Percentiles rank a stretch among this genome's conserved stretches.
phyloP scores from a whole-genome alignment of 2,888 invertebrate species.

The Dasysyrphus tricinctus region DNA sequence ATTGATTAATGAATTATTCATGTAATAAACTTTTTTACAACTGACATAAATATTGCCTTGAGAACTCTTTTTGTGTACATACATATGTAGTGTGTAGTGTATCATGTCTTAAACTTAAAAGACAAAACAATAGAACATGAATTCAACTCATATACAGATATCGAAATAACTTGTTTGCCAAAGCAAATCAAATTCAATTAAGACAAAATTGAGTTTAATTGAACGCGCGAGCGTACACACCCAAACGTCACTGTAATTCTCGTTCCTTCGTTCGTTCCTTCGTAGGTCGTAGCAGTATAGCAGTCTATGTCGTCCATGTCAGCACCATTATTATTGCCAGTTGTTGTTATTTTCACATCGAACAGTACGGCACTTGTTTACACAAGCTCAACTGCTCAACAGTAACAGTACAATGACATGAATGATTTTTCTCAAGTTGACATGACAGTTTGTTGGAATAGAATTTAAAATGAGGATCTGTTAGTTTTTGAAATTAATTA shows the following conservation, averaged over 20 bases:
- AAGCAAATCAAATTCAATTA: slow-evolving; percentile 73
- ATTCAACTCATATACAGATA: slow-evolving; percentile 42
- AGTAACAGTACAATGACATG: slow-evolving; percentile 26
- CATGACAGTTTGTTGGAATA: slow-evolving; percentile 11
- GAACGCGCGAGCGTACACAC: slow-evolving; percentile 67
- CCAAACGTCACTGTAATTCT: slow-evolving; percentile 47
- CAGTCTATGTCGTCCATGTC: not conserved
- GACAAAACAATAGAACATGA: slow-evolving; percentile 59
- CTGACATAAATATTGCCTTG: slow-evolving; percentile 72
- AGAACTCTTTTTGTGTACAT: slow-evolving; percentile 55
- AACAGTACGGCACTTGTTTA: slow-evolving; percentile 24
- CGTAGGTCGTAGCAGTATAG: not conserved
- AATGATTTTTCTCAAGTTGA: slow-evolving; percentile 53
- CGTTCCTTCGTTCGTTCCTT: not conserved
- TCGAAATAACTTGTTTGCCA: slow-evolving; percentile 52
- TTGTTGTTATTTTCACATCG: slow-evolving; percentile 23
- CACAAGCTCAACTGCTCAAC: not conserved
- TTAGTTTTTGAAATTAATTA: slow-evolving; percentile 36
- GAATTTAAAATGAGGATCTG: not conserved
- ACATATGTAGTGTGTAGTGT: slow-evolving; percentile 5
- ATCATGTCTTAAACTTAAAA: slow-evolving; percentile 45
- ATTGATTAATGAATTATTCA: slow-evolving; percentile 72
- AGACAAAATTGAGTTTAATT: slow-evolving; percentile 72
- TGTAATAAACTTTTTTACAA: slow-evolving; percentile 63
- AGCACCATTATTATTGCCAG: not conserved